A percentile compares a stretch with the other conserved stretches of the same genome.
Conservation (phyloP, 2,888 invertebrate genomes). For the Eudasyphora cyanicolor region DNA sequence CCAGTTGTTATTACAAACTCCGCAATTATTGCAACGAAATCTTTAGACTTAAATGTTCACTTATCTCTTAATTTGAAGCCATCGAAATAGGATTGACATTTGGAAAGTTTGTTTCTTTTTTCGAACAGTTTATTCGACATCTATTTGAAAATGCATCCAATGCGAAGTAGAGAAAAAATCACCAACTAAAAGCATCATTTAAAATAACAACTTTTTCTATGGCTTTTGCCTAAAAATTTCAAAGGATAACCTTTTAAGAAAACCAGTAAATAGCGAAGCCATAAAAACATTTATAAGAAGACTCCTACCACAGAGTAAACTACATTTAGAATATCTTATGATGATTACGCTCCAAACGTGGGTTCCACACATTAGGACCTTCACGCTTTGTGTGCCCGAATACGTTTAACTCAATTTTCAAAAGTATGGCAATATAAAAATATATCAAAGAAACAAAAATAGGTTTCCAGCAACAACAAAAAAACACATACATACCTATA, state of each 20-base stretch:
- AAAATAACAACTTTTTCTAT: not conserved
- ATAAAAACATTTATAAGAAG: not conserved
- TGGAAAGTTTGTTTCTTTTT: not conserved
- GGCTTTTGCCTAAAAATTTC: not conserved
- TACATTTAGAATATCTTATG: conserved; percentile 11
- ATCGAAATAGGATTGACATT: not conserved
- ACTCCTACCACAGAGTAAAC: not conserved
- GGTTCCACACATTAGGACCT: no score
- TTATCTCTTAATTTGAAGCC: not conserved
- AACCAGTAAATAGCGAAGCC: not conserved
- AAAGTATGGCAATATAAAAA: not conserved
- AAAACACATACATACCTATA: conserved; percentile 23
- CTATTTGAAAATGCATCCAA: conserved; percentile 1
- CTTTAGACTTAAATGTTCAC: not conserved
- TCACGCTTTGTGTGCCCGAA: not conserved
- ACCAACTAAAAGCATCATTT: not conserved
- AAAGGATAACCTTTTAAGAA: conserved; percentile 28
- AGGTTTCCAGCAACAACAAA: not conserved
- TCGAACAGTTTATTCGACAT: not conserved
- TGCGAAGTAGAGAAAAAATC: no score
- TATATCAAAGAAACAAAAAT: not conserved
- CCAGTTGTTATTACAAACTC: not conserved
- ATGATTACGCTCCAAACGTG: not conserved
- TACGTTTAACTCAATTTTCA: not conserved
- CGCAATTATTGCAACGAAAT: not conserved